Conservation (phyloP, 2,113 vertebrate genomes). For the Bombycilla garrulus region DNA sequence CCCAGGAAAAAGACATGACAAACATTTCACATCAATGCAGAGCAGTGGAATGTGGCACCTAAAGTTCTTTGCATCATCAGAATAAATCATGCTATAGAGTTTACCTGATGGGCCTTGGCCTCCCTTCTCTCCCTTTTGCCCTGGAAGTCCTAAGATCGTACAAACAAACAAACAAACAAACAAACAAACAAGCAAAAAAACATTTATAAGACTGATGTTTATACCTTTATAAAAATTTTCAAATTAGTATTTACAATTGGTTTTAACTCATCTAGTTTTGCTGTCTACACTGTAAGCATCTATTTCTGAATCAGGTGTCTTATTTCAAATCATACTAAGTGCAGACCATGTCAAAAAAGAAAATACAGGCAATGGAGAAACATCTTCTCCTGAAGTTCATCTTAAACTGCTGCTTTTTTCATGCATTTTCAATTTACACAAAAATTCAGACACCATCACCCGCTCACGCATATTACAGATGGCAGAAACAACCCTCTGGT, state of each 20-base stretch:
- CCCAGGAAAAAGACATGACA: not conserved
- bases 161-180: not conserved
- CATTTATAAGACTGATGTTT: not conserved
- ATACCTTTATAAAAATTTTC: constrained; percentile 43
- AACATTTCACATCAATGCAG: not conserved
- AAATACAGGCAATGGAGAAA: not conserved
- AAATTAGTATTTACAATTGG: not conserved
- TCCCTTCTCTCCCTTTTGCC: constrained; percentile 71
- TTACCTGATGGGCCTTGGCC: constrained; percentile 61
- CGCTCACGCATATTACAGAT: not conserved
- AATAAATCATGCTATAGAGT: not conserved
- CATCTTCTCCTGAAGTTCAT: not conserved
- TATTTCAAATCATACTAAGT: not conserved
- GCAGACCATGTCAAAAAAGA: not conserved
- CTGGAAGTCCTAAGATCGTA: constrained; percentile 64
- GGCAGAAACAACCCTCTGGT: not conserved
- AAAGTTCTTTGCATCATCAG: not conserved
- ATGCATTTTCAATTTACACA: not conserved
- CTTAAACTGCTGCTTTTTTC: not conserved
- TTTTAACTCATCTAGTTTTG: constrained; percentile 27
- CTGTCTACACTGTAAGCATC: not conserved
- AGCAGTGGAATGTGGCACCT: not conserved
- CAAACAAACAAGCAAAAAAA: not conserved
- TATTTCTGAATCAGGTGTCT: not conserved
- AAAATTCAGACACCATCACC: not conserved